Percentiles rank a stretch among this genome's conserved stretches.
Conservation (phyloP, 2,888 invertebrate genomes). For the Cordilura impudica region DNA sequence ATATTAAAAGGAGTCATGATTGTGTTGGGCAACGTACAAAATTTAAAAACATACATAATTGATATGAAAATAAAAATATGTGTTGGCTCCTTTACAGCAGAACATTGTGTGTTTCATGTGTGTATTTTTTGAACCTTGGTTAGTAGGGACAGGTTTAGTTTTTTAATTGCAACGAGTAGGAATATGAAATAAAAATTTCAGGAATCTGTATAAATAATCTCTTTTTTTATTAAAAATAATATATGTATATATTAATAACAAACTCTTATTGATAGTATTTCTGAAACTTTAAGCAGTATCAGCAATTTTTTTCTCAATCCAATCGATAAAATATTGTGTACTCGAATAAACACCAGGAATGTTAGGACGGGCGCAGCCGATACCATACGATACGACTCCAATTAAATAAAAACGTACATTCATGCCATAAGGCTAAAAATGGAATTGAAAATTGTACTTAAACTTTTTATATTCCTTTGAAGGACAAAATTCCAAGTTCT, state of each 20-base stretch:
- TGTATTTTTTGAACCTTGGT: no score
- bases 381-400: constrained; percentile 84
- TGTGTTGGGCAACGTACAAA: no score
- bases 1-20: no score
- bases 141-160: no score
- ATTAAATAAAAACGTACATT: constrained; percentile 78
- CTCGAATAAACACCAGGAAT: constrained; percentile 83
- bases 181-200: constrained; percentile 12
- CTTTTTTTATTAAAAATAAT: constrained; percentile 8
- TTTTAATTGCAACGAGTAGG: no score
- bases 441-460: background rate
- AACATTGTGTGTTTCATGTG: no score
- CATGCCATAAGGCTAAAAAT: constrained; percentile 45
- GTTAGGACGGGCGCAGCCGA: constrained; percentile 81
- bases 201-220: constrained; percentile 52
- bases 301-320: constrained; percentile 79
- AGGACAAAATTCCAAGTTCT: background rate
- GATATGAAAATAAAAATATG: no score
- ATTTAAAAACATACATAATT: no score
- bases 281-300: constrained; percentile 64
- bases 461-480: background rate
- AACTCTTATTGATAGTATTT: background rate
- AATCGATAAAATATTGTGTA: constrained; percentile 81
- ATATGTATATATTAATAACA: background rate
- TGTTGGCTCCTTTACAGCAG: no score